Evolutionary conservation across 2,113 vertebrate species (phyloP).

Genomic region (Ranitomeya variabilis): DNA sequence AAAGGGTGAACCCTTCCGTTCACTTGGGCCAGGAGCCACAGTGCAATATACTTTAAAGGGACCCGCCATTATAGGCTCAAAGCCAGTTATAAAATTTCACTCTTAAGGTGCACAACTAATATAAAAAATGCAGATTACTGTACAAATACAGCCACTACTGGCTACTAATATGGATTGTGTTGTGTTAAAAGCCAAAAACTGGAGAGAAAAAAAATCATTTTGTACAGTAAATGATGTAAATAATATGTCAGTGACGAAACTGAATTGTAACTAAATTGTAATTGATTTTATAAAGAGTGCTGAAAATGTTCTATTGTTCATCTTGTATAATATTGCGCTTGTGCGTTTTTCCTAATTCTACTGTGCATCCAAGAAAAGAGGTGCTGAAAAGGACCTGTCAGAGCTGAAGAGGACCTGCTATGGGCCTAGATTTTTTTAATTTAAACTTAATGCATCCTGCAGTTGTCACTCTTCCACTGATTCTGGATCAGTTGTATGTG

Average conservation of each 20-base stretch:
- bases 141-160: neutral
- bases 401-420: too few species aligned
- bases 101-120: neutral
- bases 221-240: constrained; percentile 6
- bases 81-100: neutral
- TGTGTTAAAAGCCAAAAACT: neutral
- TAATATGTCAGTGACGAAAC: neutral
- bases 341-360: neutral
- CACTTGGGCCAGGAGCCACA: neutral
- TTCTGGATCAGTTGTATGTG: too few species aligned
- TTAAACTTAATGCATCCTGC: too few species aligned
- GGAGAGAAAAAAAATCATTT: neutral
- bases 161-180: neutral
- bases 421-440: too few species aligned
- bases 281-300: constrained; percentile 6
- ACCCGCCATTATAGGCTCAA: neutral
- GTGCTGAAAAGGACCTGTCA: too few species aligned
- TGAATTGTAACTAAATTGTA: neutral
- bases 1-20: neutral
- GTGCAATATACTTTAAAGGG: neutral
- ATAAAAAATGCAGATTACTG: neutral
- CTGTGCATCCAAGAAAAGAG: neutral
- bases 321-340: neutral
- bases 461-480: too few species aligned
- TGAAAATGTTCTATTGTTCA: constrained; percentile 1